phyloP scores from a whole-genome alignment of 92 coral and sea anemone genomes.

The Isaurus tuberculatus region DNA sequence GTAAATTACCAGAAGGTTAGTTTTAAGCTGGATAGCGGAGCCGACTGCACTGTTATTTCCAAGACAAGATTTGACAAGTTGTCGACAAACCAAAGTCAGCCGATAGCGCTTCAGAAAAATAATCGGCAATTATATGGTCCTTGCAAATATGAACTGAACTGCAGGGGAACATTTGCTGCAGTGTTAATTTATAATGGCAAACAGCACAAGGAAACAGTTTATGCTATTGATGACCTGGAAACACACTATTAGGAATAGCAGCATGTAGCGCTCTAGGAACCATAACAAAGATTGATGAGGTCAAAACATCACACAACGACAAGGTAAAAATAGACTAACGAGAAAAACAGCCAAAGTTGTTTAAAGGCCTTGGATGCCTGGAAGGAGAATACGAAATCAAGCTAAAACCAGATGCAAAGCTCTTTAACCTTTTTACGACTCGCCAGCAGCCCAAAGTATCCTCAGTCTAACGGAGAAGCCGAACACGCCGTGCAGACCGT shows the following conservation, averaged over 20 bases:
- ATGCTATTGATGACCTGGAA: constrained; percentile 42
- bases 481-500: neutral
- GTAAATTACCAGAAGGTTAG: neutral
- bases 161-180: constrained; percentile 22
- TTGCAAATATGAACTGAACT: constrained; percentile 27
- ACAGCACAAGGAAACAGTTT: constrained; percentile 25
- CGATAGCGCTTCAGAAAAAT: constrained; percentile 5
- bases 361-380: constrained; percentile 46
- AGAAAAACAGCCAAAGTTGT: constrained; percentile 44
- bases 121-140: constrained; percentile 21
- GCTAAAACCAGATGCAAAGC: constrained; percentile 36
- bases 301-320: neutral
- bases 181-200: constrained; percentile 7
- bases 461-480: too few relatives aligned
- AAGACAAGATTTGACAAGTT: constrained; percentile 50
- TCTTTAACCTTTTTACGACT: constrained; percentile 38
- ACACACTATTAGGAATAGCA: neutral
- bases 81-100: constrained; percentile 26
- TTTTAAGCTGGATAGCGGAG: constrained; percentile 38
- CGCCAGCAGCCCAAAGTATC: too few relatives aligned
- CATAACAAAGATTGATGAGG: constrained; percentile 18
- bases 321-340: neutral
- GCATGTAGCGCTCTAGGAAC: constrained; percentile 44
- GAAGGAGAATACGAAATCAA: constrained; percentile 46
- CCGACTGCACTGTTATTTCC: constrained; percentile 6